phyloP scores from a whole-genome alignment of 1,140 invertebrate species.

The Dermatophagoides farinae region DNA sequence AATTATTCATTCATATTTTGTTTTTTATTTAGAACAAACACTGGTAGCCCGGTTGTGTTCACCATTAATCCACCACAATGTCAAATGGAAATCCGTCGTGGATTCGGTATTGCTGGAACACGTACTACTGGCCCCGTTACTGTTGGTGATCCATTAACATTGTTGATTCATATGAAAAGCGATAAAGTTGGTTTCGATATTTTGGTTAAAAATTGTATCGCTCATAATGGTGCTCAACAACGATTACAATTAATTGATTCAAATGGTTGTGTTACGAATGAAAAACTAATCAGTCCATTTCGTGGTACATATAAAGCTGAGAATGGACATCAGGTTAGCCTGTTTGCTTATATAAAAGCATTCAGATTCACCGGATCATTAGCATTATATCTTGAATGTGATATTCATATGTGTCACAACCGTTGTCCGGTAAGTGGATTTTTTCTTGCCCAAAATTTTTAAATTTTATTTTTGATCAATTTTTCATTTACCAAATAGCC shows the following conservation, averaged over 20 bases:
- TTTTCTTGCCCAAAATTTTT: too few relatives aligned
- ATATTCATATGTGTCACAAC: conserved; percentile 82
- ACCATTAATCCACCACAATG: conserved; percentile 76
- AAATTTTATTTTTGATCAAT: neutral
- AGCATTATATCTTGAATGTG: conserved; percentile 78
- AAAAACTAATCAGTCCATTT: conserved; percentile 74
- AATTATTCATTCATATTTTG: neutral
- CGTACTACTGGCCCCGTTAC: conserved; percentile 65
- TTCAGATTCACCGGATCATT: conserved; percentile 73
- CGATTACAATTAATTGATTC: conserved; percentile 76
- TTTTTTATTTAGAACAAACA: conserved; percentile 26
- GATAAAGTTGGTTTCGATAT: conserved; percentile 87
- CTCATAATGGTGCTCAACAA: conserved; percentile 78
- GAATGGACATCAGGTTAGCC: conserved; percentile 53
- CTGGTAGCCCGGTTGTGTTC: conserved; percentile 79
- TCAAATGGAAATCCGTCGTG: conserved; percentile 81
- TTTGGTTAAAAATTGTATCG: conserved; percentile 83
- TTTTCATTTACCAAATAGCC: conserved; percentile 36
- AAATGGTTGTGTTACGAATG: conserved; percentile 78
- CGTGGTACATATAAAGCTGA: conserved; percentile 61
- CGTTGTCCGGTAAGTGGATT: conserved; percentile 54
- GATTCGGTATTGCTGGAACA: conserved; percentile 54
- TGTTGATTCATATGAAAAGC: conserved; percentile 81
- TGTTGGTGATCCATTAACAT: conserved; percentile 70
- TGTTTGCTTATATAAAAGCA: conserved; percentile 79